These are phyloP conservation scores for Dicranocentrus wangi DNA, from an alignment of 2,888 invertebrate species.

Conservation along the genomic window DNA sequence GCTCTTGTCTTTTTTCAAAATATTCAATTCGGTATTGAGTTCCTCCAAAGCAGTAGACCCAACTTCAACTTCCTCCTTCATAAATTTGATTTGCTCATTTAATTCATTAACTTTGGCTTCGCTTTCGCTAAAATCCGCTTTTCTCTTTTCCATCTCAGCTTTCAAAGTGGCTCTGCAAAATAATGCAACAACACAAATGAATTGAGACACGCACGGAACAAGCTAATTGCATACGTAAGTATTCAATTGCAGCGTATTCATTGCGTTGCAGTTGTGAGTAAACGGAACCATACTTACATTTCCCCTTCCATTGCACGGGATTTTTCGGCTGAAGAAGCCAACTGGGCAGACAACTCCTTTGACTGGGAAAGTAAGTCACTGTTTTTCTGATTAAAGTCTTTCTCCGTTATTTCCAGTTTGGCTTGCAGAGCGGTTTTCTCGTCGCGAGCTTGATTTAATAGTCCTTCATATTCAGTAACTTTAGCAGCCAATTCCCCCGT, in stretches of 20 bases:
- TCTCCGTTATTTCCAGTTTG: slow-evolving; percentile 73
- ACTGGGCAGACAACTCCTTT: slow-evolving; percentile 69
- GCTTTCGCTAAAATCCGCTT: slow-evolving; percentile 74
- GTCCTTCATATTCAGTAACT: slow-evolving; percentile 26
- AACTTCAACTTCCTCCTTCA: slow-evolving; percentile 43
- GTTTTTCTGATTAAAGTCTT: slow-evolving; percentile 72
- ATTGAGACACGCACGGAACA: too few species aligned
- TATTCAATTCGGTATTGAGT: slow-evolving; percentile 19
- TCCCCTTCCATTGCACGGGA: slow-evolving; percentile 33
- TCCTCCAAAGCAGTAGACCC: slow-evolving; percentile 56
- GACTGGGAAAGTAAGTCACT: slow-evolving; percentile 14
- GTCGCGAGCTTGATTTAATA: slow-evolving; percentile 75
- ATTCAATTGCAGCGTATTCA: too few species aligned
- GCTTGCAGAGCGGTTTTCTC: slow-evolving; percentile 74
- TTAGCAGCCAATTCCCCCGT: not conserved
- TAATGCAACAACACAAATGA: too few species aligned
- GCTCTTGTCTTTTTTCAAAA: slow-evolving; percentile 45
- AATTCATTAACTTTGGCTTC: slow-evolving; percentile 67
- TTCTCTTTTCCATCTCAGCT: slow-evolving; percentile 74
- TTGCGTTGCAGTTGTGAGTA: too few species aligned
- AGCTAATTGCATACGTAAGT: too few species aligned
- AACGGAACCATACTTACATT: too few species aligned
- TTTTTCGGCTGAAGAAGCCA: slow-evolving; percentile 7
- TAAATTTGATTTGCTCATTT: slow-evolving; percentile 36
- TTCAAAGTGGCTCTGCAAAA: slow-evolving; percentile 73